Percentiles rank a stretch among this genome's conserved stretches.
Evolutionary conservation across 2,888 invertebrate species (phyloP).

Genomic region (Pheosia gnoma): DNA sequence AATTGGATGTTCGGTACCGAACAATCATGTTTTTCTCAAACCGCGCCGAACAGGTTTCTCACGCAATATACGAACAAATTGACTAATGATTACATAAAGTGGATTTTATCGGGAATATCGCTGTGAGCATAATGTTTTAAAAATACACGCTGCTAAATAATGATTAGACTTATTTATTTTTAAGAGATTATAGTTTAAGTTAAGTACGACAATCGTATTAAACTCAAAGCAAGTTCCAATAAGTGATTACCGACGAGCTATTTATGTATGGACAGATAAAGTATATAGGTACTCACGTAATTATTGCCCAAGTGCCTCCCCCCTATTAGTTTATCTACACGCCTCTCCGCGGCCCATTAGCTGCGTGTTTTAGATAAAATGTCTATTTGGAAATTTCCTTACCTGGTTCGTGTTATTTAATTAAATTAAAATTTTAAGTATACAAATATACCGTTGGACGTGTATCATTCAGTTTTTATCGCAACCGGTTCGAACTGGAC

Average conservation of each 20-base stretch:
- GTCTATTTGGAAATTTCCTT: constrained; percentile 70
- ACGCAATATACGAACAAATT: constrained; percentile 19
- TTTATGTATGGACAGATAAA: no score
- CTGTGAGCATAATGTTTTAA: neutral
- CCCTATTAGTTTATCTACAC: constrained; percentile 70
- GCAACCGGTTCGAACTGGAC: constrained; percentile 40
- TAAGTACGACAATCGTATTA: neutral
- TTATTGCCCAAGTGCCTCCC: constrained; percentile 60
- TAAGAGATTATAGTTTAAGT: neutral
- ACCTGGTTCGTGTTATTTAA: constrained; percentile 37
- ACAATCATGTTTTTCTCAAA: constrained; percentile 17
- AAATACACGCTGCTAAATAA: neutral
- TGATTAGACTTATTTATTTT: neutral
- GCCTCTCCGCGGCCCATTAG: constrained; percentile 61
- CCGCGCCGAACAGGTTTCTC: constrained; percentile 7
- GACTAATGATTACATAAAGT: constrained; percentile 9
- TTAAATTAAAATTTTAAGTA: constrained; percentile 47
- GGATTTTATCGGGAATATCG: constrained; percentile 1
- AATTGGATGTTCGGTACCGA: constrained; percentile 29
- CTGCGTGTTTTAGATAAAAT: constrained; percentile 61
- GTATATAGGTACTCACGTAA: constrained; percentile 34
- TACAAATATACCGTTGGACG: constrained; percentile 34
- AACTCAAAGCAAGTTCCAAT: no score
- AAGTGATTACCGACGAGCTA: no score
- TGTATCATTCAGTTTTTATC: constrained; percentile 40